Base-by-base conservation (phyloP, 2,113 vertebrate genomes). In the Cyprinus carpio region DNA sequence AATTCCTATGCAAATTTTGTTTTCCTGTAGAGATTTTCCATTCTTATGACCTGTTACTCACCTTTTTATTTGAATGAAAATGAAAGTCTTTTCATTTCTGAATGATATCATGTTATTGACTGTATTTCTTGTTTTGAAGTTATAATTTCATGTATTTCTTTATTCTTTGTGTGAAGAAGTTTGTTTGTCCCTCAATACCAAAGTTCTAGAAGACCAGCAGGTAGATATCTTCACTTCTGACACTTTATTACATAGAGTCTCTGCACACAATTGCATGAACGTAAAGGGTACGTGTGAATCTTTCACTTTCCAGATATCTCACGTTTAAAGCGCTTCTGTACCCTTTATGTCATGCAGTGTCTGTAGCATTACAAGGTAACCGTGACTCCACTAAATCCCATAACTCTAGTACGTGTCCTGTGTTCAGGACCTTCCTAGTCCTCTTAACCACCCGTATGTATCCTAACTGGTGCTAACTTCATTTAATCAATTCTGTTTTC, bases 161-260 rank as follows among this genome's bases (percentile, higher is more conserved):
- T 88, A 84, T 88, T 88, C 29, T 87, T 87, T 89, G 80, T 90
- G 81, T 87, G 85, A 90, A 89, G 85, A 87, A 82, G 37, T 85
- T 76, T 87, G 91, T 88, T 90, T 89, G 90, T 77, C 83, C 85
- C 84, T 88, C 87, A 75, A 91, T 86, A 91, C 90, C 90, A 93
- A 93, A 93, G 90, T 88, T 91, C 84, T 93, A 91, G 93, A 91
- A 93, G 93, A 94, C 86, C 69, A 87, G 62, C 92, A 95, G 95
- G 94, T 94, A 95, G 91, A 92, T 87, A 92, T 89, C 86, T 81
- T 92, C 76, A 87, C 54, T 85, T 87, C 80, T 88, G 78, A 79
- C 65, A 31, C 62, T 85, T 29, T 89, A 69, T 46, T 8, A 20
- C 67, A 43, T 10, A 10, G n/a, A n/a, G 60, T 11, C n/a, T 83